A percentile compares a stretch with the other conserved stretches of the same genome.
These are phyloP conservation scores for Oreochromis grahami DNA, from an alignment of 2,797 vertebrate genomes.

Conservation along the genomic window DNA sequence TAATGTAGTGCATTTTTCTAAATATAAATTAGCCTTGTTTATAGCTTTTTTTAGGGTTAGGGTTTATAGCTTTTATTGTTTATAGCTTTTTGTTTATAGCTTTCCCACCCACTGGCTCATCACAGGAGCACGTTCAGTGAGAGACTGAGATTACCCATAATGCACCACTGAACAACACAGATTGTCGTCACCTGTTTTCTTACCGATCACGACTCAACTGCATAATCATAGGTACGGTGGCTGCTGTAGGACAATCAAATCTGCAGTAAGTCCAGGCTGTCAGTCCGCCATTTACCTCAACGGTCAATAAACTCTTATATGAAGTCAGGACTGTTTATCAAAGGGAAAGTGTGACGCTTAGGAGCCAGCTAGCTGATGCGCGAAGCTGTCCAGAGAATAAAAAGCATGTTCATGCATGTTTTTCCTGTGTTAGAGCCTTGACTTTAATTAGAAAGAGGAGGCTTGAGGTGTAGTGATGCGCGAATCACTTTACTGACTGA, in stretches of 20 bases:
- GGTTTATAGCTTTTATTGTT: neutral
- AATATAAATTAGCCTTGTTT: neutral
- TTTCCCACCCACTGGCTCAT: neutral
- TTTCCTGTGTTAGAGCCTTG: neutral
- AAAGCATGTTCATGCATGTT: neutral
- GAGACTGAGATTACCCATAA: neutral
- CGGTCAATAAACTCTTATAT: neutral
- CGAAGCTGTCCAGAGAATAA: neutral
- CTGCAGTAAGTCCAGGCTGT: accelerated
- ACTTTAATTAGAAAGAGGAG: neutral
- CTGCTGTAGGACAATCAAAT: neutral
- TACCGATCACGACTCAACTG: accelerated
- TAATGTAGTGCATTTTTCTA: neutral
- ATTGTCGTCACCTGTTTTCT: neutral
- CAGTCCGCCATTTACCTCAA: neutral
- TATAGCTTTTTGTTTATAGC: neutral
- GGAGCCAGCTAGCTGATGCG: neutral
- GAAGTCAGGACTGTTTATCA: neutral
- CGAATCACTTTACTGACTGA: too few species aligned
- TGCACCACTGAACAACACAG: neutral
- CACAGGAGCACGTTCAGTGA: neutral
- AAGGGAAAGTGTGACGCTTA: neutral
- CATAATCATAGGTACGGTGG: neutral
- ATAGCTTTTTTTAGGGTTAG: too few species aligned
- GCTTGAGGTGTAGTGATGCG: neutral